These are phyloP conservation scores for Sus cebifrons DNA, from an alignment of 2,797 vertebrate genomes.

Conservation along the genomic window DNA sequence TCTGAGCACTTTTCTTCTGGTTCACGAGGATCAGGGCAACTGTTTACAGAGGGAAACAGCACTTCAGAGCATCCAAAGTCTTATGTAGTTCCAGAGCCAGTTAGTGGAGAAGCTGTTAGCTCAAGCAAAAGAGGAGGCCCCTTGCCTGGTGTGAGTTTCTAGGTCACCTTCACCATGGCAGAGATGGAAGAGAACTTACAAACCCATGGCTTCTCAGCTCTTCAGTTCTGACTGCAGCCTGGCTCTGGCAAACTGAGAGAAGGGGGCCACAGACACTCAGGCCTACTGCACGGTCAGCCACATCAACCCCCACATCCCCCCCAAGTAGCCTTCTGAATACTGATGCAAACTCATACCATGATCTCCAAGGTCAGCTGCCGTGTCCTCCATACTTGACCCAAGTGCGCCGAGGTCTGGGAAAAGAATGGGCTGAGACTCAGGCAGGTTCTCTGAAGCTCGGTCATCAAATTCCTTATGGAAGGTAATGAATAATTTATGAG, in stretches of 20 bases:
- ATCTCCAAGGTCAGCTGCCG: constrained; percentile 77
- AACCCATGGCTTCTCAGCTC: background rate
- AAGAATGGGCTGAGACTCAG: constrained; percentile 82
- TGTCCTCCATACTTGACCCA: constrained; percentile 74
- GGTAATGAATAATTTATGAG: constrained; percentile 70
- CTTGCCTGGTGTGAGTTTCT: background rate
- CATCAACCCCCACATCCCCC: background rate
- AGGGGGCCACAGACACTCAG: background rate
- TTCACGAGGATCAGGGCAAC: background rate
- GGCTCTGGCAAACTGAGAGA: background rate
- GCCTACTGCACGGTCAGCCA: background rate
- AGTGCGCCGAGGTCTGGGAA: background rate
- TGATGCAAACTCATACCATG: constrained; percentile 85
- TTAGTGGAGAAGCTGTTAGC: background rate
- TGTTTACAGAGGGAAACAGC: background rate
- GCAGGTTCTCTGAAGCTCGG: constrained; percentile 68
- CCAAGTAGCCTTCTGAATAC: background rate
- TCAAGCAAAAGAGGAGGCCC: background rate
- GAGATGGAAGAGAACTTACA: background rate
- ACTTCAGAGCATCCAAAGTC: background rate
- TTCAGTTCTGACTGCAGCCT: background rate
- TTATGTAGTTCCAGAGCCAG: background rate
- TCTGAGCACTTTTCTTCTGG: constrained; percentile 1
- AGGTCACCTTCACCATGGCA: background rate
- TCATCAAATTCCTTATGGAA: constrained; percentile 86